These are phyloP conservation scores for Pungitius pungitius DNA, from an alignment of 2,113 vertebrate genomes.

Conservation along the genomic window DNA sequence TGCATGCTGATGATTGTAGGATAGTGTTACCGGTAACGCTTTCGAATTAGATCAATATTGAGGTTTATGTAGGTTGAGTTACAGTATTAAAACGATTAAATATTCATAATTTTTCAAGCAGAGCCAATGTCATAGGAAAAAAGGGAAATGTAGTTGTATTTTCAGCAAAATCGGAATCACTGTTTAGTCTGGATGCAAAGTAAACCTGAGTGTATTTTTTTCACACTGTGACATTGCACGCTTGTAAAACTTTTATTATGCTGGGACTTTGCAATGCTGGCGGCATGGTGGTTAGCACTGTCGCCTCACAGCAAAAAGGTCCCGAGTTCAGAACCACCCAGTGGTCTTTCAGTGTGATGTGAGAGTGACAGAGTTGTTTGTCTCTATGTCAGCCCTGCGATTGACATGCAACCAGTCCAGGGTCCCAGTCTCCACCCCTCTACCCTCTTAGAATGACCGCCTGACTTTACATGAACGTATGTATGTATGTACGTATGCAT, in stretches of 20 bases:
- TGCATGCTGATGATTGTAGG: background rate
- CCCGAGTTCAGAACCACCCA: too few species aligned
- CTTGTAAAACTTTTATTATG: slow-evolving; percentile 40
- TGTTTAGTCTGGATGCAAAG: slow-evolving; percentile 42
- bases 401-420: too few species aligned
- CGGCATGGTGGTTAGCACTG: background rate
- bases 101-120: slow-evolving; percentile 13
- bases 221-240: slow-evolving; percentile 25
- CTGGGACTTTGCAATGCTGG: slow-evolving; percentile 5
- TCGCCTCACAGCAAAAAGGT: too few species aligned
- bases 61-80: slow-evolving; percentile 71
- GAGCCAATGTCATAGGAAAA: slow-evolving; percentile 46
- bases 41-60: slow-evolving; percentile 40
- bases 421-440: too few species aligned
- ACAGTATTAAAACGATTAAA: slow-evolving; percentile 60
- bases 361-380: too few species aligned
- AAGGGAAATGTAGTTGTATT: slow-evolving; percentile 53
- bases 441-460: too few species aligned
- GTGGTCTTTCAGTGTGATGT: too few species aligned
- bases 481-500: too few species aligned
- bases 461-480: too few species aligned
- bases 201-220: slow-evolving; percentile 43
- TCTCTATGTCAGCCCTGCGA: too few species aligned
- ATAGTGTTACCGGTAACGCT: background rate
- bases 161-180: slow-evolving; percentile 33